Conservation (phyloP, 1,140 invertebrate genomes). For the Drosophila orena region DNA sequence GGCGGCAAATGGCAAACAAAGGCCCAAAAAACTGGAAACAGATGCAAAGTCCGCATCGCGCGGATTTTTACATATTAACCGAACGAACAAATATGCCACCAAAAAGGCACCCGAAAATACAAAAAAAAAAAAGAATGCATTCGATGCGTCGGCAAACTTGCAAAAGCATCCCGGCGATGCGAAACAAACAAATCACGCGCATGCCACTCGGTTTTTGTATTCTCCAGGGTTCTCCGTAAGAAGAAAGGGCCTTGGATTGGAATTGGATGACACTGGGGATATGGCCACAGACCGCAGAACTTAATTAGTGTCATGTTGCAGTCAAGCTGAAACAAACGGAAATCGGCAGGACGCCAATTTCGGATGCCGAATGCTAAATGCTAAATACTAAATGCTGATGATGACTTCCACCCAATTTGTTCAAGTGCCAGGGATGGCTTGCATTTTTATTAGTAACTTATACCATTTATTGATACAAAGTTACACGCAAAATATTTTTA, state of each 20-base stretch:
- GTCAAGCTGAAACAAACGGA: constrained; percentile 66
- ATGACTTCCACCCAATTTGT: constrained; percentile 59
- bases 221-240: not conserved
- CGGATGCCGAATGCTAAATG: constrained; percentile 8
- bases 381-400: constrained; percentile 19
- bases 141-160: constrained; percentile 67
- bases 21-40: constrained; percentile 2
- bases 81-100: constrained; percentile 75
- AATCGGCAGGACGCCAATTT: constrained; percentile 72
- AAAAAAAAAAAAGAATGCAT: constrained; percentile 30
- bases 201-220: constrained; percentile 32
- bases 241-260: not conserved
- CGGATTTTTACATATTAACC: constrained; percentile 74
- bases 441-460: no score
- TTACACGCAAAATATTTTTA: not conserved
- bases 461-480: not conserved
- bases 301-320: constrained; percentile 83
- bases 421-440: constrained; percentile 29
- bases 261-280: not conserved
- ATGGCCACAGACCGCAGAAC: constrained; percentile 58
- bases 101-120: constrained; percentile 44
- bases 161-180: constrained; percentile 31
- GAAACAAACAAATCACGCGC: constrained; percentile 68
- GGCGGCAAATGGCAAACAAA: constrained; percentile 56
- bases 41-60: constrained; percentile 8